Evolutionary conservation across 1,140 invertebrate species (phyloP).

Genomic region (Drosophila saltans): DNA sequence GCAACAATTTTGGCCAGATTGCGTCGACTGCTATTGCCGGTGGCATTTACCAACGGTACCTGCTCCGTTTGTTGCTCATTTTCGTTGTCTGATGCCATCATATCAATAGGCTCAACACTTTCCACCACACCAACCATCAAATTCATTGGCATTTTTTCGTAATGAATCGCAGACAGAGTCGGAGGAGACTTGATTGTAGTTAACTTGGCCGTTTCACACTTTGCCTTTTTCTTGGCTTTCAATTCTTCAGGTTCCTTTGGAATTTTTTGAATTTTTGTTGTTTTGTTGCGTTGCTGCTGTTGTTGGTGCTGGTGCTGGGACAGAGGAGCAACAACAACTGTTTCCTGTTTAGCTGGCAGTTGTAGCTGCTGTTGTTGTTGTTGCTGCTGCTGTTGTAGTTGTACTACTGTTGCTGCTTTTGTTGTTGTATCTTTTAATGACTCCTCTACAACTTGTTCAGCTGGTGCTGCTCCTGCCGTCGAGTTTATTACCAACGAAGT

Average conservation of each 20-base stretch:
- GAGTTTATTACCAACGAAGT: constrained; percentile 58
- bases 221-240: constrained; percentile 76
- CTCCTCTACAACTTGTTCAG: constrained; percentile 78
- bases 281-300: constrained; percentile 27
- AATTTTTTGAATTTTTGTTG: constrained; percentile 77
- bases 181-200: constrained; percentile 13
- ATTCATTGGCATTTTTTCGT: constrained; percentile 78
- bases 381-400: constrained; percentile 35
- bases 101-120: constrained; percentile 59
- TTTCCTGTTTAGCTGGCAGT: constrained; percentile 70
- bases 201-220: constrained; percentile 52
- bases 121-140: constrained; percentile 58
- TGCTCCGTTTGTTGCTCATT: constrained; percentile 63
- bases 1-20: constrained; percentile 74
- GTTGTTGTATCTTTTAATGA: constrained; percentile 68
- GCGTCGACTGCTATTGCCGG: constrained; percentile 42
- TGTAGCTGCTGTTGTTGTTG: constrained; percentile 34
- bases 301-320: constrained; percentile 33
- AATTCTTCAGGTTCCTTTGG: constrained; percentile 77
- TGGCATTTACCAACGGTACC: constrained; percentile 69
- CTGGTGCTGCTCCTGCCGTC: constrained; percentile 57
- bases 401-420: constrained; percentile 32
- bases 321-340: constrained; percentile 69
- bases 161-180: constrained; percentile 43
- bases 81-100: constrained; percentile 61